Evolutionary conservation across 2,888 invertebrate genomes (phyloP), one percentile per base, ranked within the genome.

Genomic region (Brachylomia viminalis): DNA sequence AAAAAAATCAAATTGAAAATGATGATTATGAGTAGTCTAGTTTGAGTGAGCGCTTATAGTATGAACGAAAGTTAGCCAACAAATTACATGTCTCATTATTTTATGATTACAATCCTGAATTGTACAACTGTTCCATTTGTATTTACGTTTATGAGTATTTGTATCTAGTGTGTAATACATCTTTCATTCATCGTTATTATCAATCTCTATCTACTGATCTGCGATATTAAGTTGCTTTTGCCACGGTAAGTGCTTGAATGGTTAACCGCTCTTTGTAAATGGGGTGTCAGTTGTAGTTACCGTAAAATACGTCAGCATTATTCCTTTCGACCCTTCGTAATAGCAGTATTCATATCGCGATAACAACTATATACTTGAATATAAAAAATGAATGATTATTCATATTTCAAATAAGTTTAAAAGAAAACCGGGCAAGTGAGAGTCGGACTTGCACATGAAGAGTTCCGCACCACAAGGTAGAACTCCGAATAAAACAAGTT

Each of bases 31-130:
- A 3, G 68, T 80, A 23, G 72, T 42, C 27, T 64, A 59, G 61
- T 82, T 67, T 75, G 71, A 27, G 8, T 0, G n/a, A 56, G 54
- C n/a, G 11, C 64, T 83, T 85, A 81, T 1, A 49, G 8, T 56
- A 67, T 56, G 38, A 59, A 75, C 42, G 59, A 77, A 77, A 75
- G 56, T 82, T 73, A 73, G 56, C 30, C 52, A 73, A 79, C 76
- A 86, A 79, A 84, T 84, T 76, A 76, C 30, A 76, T 59, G 52
- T 67, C 79, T 76, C 72, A 85, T 79, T 82, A 79, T 72, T 72
- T 85, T 52, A 79, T 83, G 69, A 84, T 84, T 83, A 79, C 56
- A 66, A 69, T 49, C 27, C 49, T 49, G 20, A 72, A 58, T 82
- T 78, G 59, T 54, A 82, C 70, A 58, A 42, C 68, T 62, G 64